Percentiles rank a stretch among this genome's conserved stretches.
Conservation (phyloP, 1,140 invertebrate species). For the Drosophila tani region DNA sequence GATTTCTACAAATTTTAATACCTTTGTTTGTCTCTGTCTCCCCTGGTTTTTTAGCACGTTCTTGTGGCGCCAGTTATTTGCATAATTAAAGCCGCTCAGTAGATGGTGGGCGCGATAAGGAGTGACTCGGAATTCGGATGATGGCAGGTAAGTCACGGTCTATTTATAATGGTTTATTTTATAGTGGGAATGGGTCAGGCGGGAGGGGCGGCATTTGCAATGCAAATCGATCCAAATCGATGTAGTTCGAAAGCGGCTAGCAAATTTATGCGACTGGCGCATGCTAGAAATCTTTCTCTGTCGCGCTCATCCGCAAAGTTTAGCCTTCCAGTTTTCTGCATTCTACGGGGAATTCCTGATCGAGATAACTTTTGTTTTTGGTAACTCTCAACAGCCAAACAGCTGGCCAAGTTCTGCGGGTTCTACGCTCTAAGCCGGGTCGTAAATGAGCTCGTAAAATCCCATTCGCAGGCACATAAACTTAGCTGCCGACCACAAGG, state of each 20-base stretch:
- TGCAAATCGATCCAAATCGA: conserved; percentile 47
- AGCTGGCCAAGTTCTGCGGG: conserved; percentile 24
- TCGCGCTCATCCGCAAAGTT: conserved; percentile 15
- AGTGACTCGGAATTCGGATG: conserved; percentile 39
- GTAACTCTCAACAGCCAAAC: not conserved
- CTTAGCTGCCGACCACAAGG: conserved; percentile 8
- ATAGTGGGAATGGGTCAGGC: not conserved
- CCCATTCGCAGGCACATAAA: conserved; percentile 31
- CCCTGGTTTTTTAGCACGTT: conserved; percentile 52
- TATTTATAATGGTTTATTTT: conserved; percentile 34
- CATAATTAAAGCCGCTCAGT: conserved; percentile 66
- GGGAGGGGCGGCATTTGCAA: conserved; percentile 46
- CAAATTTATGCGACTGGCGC: conserved; percentile 62
- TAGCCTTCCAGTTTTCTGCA: conserved; percentile 36
- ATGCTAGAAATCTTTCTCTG: conserved; percentile 51
- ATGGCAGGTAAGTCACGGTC: conserved; percentile 64
- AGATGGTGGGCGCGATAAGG: conserved; percentile 58
- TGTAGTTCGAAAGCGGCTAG: conserved; percentile 56
- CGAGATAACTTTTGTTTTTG: conserved; percentile 46
- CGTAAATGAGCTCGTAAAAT: conserved; percentile 43
- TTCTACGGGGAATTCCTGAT: conserved; percentile 61
- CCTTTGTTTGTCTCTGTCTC: conserved; percentile 16
- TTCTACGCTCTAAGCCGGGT: conserved; percentile 19
- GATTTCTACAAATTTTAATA: conserved; percentile 54
- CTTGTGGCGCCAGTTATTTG: conserved; percentile 76